phyloP scores from a whole-genome alignment of 1,140 invertebrate genomes.

The Caenorhabditis inopinata region DNA sequence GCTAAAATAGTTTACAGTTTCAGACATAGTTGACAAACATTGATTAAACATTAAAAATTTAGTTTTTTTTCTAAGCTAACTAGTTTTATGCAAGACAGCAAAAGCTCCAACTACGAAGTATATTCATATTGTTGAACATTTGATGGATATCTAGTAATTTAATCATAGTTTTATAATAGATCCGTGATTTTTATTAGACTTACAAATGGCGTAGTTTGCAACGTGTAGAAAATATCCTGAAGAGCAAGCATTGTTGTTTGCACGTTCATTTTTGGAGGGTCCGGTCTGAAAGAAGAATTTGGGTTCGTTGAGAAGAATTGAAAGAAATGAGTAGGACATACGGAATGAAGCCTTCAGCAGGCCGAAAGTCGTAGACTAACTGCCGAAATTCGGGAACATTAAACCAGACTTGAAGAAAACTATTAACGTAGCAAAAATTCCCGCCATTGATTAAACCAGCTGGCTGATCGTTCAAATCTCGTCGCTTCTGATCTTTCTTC shows the following conservation, averaged over 20 bases:
- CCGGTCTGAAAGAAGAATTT: conserved; percentile 46
- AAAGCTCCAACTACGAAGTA: no score
- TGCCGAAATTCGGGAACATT: conserved; percentile 63
- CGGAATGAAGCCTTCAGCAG: not conserved
- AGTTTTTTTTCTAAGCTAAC: no score
- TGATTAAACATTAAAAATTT: no score
- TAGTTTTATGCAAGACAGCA: no score
- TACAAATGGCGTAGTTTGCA: conserved; percentile 62
- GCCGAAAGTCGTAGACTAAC: conserved; percentile 57
- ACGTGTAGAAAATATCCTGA: conserved; percentile 57
- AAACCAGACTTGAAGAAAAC: conserved; percentile 62
- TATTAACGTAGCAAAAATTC: conserved; percentile 64
- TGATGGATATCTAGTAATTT: no score
- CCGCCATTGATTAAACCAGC: conserved; percentile 59
- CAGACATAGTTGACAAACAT: no score
- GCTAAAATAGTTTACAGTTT: no score
- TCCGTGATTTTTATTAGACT: no score
- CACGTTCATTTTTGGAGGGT: conserved; percentile 55
- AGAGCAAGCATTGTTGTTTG: conserved; percentile 57
- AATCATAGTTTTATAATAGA: no score
- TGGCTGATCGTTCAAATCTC: conserved; percentile 54
- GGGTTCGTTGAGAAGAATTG: not conserved
- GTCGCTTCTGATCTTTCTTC: conserved; percentile 40
- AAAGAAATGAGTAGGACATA: not conserved
- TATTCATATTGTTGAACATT: no score